Evolutionary conservation across 2,888 invertebrate species (phyloP).

Genomic region (Athetis lepigone): DNA sequence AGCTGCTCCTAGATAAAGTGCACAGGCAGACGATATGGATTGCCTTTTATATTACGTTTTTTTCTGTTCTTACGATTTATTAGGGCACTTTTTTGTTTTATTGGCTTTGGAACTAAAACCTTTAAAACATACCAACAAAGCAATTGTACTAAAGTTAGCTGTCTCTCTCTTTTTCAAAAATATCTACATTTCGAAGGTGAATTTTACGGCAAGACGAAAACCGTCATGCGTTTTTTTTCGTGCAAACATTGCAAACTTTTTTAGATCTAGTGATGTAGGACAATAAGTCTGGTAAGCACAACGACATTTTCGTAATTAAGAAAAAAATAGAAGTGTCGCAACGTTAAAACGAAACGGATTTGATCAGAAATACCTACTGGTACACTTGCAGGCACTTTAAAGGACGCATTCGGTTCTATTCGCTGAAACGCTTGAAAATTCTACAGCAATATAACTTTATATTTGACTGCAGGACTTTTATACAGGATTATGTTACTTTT

Average conservation of each 20-base stretch:
- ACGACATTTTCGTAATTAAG: too few relatives aligned
- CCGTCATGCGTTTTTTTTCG: too few relatives aligned
- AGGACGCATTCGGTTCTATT: slow-evolving; percentile 10
- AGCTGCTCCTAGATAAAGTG: slow-evolving; percentile 1
- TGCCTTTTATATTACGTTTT: neutral
- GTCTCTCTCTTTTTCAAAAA: too few relatives aligned
- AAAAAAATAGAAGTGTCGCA: slow-evolving; percentile 17
- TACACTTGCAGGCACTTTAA: slow-evolving; percentile 13
- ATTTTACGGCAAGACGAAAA: too few relatives aligned
- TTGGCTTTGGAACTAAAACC: too few relatives aligned
- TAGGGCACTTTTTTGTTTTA: neutral
- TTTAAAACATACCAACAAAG: too few relatives aligned
- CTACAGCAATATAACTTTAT: slow-evolving; percentile 12
- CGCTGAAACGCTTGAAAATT: neutral
- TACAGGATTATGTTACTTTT: too few relatives aligned
- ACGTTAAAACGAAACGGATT: slow-evolving; percentile 31
- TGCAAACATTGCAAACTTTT: too few relatives aligned
- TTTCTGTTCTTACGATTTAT: neutral
- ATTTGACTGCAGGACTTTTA: slow-evolving; percentile 3
- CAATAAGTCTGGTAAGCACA: too few relatives aligned
- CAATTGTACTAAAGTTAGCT: too few relatives aligned
- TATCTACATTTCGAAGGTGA: too few relatives aligned
- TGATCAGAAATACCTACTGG: slow-evolving; percentile 30
- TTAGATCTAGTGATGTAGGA: too few relatives aligned
- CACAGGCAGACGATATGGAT: neutral